A percentile compares a stretch with the other conserved stretches of the same genome.
Conservation (phyloP, 2,113 vertebrate species). For the Colistium nudipinnis region DNA sequence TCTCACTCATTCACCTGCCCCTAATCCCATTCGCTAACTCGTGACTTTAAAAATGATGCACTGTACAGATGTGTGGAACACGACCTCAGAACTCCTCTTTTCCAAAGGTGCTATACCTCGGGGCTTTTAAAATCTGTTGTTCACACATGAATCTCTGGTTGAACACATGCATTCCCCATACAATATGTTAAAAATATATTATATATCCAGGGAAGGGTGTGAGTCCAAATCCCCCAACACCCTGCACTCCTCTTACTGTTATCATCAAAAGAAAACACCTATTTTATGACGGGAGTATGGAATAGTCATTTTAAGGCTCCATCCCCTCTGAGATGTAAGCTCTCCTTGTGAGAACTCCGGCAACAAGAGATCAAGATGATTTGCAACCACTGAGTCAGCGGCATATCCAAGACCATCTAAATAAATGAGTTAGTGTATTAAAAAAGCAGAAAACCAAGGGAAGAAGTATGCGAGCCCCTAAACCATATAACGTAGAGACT, state of each 20-base stretch:
- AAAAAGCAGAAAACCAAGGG: slow-evolving; percentile 16
- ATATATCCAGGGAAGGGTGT: not conserved
- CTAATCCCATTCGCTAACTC: not conserved
- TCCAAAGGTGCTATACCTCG: slow-evolving; percentile 19
- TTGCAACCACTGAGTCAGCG: not conserved
- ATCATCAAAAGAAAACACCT: slow-evolving; percentile 54
- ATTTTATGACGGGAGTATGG: slow-evolving; percentile 32
- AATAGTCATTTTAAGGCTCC: slow-evolving; percentile 40
- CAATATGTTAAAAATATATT: slow-evolving; percentile 34
- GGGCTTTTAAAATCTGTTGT: slow-evolving; percentile 46
- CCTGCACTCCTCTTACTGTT: slow-evolving; percentile 18
- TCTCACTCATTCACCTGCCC: not conserved
- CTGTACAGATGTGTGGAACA: slow-evolving; percentile 50
- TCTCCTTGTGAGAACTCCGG: slow-evolving; percentile 9
- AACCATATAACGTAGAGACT: slow-evolving; percentile 4
- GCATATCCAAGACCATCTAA: slow-evolving; percentile 8
- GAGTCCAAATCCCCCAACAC: slow-evolving; percentile 15
- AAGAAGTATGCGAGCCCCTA: slow-evolving; percentile 1
- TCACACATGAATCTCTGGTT: slow-evolving; percentile 49
- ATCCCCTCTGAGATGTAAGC: slow-evolving; percentile 17
- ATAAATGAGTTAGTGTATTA: slow-evolving; percentile 33
- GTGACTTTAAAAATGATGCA: slow-evolving; percentile 32
- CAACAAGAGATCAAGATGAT: slow-evolving; percentile 23
- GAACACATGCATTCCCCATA: slow-evolving; percentile 47
- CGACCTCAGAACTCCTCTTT: slow-evolving; percentile 31